A percentile compares a stretch with the other conserved stretches of the same genome.
phyloP scores from a whole-genome alignment of 2,797 vertebrate genomes.

The Tinamus major region DNA sequence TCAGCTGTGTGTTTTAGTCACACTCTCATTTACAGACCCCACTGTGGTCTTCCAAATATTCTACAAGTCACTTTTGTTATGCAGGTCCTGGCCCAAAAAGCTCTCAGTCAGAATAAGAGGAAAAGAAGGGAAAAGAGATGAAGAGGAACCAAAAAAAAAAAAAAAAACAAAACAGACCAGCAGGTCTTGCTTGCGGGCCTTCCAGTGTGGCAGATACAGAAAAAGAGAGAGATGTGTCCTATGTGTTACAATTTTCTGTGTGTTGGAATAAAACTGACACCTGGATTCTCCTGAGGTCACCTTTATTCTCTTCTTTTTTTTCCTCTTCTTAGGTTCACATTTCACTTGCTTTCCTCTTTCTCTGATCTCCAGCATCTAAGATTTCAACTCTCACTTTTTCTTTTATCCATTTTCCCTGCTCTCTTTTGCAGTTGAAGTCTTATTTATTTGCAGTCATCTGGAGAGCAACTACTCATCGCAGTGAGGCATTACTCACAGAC shows the following conservation, averaged over 20 bases:
- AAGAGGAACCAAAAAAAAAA: not conserved
- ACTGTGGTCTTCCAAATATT: not conserved
- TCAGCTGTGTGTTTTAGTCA: not conserved
- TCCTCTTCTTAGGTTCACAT: not conserved
- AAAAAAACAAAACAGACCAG: not conserved
- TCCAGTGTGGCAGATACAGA: not conserved
- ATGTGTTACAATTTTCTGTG: not conserved
- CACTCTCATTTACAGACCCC: not conserved
- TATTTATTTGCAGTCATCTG: not conserved
- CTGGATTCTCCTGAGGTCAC: not conserved
- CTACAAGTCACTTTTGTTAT: not conserved
- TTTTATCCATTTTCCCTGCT: not conserved
- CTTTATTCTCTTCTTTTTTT: not conserved
- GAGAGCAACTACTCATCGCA: not conserved
- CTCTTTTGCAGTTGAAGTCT: not conserved
- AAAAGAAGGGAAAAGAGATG: not conserved
- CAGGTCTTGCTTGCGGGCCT: not conserved
- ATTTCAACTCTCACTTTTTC: not conserved
- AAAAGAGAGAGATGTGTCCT: not conserved
- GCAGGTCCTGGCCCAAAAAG: not conserved
- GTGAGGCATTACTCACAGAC: not conserved
- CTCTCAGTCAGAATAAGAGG: not conserved
- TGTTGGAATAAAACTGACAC: not conserved
- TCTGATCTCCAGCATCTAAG: not conserved
- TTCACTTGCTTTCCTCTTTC: not conserved